Conservation (phyloP, 2,113 vertebrate genomes). For the Callospermophilus lateralis region DNA sequence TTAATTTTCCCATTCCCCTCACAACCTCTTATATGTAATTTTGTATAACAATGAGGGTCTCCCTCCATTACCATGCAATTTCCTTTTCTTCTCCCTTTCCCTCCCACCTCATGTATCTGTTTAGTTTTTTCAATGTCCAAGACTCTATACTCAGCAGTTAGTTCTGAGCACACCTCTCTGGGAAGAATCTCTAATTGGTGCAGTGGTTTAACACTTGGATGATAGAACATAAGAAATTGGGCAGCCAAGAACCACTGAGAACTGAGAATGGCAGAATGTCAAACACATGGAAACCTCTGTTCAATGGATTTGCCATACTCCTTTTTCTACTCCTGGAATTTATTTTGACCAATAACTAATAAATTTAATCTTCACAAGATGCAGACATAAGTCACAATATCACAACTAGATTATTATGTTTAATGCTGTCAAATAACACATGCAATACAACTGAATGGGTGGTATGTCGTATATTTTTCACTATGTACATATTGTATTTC, state of each 20-base stretch:
- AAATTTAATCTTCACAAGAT: constrained; percentile 44
- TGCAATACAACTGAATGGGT: constrained; percentile 43
- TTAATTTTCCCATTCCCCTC: too few relatives aligned
- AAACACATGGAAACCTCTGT: neutral
- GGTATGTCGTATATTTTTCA: neutral
- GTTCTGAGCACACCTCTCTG: constrained; percentile 14
- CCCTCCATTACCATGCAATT: too few relatives aligned
- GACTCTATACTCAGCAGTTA: constrained; percentile 74
- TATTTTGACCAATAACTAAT: constrained; percentile 62
- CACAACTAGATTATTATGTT: constrained; percentile 56
- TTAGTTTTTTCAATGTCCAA: too few relatives aligned
- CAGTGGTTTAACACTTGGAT: constrained; percentile 43
- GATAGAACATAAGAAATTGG: constrained; percentile 83
- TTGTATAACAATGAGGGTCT: too few relatives aligned
- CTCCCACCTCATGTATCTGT: too few relatives aligned
- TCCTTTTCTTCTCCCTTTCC: too few relatives aligned
- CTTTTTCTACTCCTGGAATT: constrained; percentile 58
- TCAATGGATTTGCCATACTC: constrained; percentile 29
- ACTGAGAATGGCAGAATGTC: constrained; percentile 72
- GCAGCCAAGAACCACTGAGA: constrained; percentile 86
- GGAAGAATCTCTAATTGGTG: constrained; percentile 61
- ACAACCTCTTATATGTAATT: too few relatives aligned
- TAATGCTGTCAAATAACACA: constrained; percentile 70
- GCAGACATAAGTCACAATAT: neutral
- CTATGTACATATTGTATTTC: neutral